These are phyloP conservation scores for Apis laboriosa DNA, from an alignment of 1,140 invertebrate genomes.

Conservation along the genomic window DNA sequence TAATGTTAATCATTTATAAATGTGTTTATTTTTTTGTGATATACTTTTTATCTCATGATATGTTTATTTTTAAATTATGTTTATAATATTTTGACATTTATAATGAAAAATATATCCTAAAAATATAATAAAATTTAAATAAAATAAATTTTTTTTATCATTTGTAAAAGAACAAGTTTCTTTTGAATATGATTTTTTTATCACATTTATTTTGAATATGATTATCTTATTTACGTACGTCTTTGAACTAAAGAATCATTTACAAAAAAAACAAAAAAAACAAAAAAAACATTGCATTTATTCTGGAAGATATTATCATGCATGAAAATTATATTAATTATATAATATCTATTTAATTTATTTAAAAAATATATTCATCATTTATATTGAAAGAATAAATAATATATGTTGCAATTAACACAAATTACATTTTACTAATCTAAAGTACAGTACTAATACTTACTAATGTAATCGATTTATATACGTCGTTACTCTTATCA, in stretches of 20 bases:
- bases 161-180: background rate
- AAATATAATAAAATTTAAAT: background rate
- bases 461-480: background rate
- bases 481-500: conserved; percentile 55
- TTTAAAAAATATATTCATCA: background rate
- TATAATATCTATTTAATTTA: background rate
- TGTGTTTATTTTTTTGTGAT: background rate
- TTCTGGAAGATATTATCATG: background rate
- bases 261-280: background rate
- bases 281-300: background rate
- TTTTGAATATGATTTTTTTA: background rate
- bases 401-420: background rate
- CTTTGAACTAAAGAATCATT: conserved; percentile 20
- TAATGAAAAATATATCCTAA: background rate
- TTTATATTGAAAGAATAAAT: background rate
- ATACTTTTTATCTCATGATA: background rate
- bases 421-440: background rate
- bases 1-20: background rate
- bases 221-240: background rate
- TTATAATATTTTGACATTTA: background rate
- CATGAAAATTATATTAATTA: background rate
- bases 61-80: background rate
- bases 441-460: background rate
- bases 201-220: background rate
- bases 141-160: background rate